Evolutionary conservation across 2,113 vertebrate genomes (phyloP).

Genomic region (Dissostichus mawsoni): DNA sequence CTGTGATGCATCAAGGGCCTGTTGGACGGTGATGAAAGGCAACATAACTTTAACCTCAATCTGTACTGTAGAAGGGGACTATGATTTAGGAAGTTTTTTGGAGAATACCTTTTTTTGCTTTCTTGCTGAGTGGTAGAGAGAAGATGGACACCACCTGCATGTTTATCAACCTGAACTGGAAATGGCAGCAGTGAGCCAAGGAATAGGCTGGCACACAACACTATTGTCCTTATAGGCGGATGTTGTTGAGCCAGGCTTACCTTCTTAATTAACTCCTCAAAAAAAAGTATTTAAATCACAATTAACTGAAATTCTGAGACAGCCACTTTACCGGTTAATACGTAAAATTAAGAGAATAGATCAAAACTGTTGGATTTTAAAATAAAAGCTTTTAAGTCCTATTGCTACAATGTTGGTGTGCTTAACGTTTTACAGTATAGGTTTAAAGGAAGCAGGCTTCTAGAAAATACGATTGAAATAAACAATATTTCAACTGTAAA

Average conservation of each 20-base stretch:
- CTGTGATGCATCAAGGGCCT: background rate
- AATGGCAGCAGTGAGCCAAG: no score
- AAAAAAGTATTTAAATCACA: background rate
- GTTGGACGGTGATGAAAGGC: constrained; percentile 2
- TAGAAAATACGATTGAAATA: no score
- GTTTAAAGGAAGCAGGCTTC: background rate
- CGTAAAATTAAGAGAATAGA: no score
- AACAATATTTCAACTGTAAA: background rate
- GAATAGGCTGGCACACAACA: no score
- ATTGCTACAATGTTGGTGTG: background rate
- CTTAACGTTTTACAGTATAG: background rate
- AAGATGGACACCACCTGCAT: no score
- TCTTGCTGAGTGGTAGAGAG: background rate
- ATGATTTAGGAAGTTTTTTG: background rate
- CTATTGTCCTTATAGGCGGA: no score
- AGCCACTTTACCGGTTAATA: no score
- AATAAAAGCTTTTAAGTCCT: background rate
- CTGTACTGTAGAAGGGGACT: background rate
- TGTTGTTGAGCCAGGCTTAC: no score
- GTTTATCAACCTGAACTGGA: background rate
- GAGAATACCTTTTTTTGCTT: no score
- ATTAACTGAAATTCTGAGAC: background rate
- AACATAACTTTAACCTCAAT: constrained; percentile 7
- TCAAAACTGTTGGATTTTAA: background rate
- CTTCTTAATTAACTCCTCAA: no score